Evolutionary conservation across 2,797 vertebrate species (phyloP).

Genomic region (Poeciliopsis infans): DNA sequence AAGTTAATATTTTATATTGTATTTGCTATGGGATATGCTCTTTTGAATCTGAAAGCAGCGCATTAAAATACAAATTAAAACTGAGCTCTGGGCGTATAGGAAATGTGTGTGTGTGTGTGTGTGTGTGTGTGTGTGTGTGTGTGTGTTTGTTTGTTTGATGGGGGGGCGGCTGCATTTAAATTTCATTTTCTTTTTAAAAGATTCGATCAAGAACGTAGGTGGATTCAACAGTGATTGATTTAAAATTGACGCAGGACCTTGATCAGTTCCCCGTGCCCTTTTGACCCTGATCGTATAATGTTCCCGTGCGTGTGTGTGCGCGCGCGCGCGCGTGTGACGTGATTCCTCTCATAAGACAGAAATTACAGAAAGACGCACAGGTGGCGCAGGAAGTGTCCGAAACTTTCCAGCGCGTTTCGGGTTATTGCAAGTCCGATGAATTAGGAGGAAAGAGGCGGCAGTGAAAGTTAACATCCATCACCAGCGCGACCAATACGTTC

Average conservation of each 20-base stretch:
- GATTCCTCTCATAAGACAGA: background rate
- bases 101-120: constrained; percentile 37
- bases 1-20: constrained; percentile 81
- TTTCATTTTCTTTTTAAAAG: constrained; percentile 41
- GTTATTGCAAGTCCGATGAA: constrained; percentile 65
- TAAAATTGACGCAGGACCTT: constrained; percentile 16
- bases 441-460: constrained; percentile 70
- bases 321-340: background rate
- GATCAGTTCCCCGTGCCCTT: constrained; percentile 40
- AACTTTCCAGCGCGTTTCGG: constrained; percentile 60
- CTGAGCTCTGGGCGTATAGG: constrained; percentile 63
- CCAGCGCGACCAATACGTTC: constrained; percentile 74
- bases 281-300: constrained; percentile 29
- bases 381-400: constrained; percentile 27
- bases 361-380: background rate
- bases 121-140: constrained; percentile 3
- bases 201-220: constrained; percentile 31
- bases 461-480: constrained; percentile 81
- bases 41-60: constrained; percentile 73
- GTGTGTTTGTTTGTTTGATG: background rate
- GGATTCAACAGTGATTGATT: constrained; percentile 47
- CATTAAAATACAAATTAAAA: constrained; percentile 77
- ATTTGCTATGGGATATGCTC: constrained; percentile 75
- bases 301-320: background rate
- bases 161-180: constrained; percentile 20